Evolutionary conservation across 1,140 invertebrate genomes (phyloP).

Genomic region (Drosophila arawakana): DNA sequence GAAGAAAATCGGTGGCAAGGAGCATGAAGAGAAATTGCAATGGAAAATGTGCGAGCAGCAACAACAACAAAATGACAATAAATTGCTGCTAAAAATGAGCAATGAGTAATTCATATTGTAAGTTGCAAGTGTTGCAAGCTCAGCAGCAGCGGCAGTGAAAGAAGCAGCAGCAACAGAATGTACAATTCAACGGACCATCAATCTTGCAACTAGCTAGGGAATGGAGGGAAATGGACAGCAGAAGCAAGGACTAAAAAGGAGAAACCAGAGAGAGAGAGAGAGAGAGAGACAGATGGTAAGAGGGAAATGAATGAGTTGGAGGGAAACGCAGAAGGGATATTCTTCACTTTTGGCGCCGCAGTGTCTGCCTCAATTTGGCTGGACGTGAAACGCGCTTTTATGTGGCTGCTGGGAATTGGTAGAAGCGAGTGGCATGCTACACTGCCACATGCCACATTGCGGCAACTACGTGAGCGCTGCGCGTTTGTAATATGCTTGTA

Average conservation of each 20-base stretch:
- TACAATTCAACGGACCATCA: conserved; percentile 79
- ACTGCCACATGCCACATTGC: conserved; percentile 22
- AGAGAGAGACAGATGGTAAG: neutral
- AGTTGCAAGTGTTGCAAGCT: conserved; percentile 55
- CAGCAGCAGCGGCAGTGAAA: neutral
- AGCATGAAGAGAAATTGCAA: conserved; percentile 51
- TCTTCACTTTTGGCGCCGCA: conserved; percentile 60
- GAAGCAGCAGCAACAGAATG: conserved; percentile 35
- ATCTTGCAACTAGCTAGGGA: conserved; percentile 63
- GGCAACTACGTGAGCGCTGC: conserved; percentile 54
- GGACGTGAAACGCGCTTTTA: conserved; percentile 79
- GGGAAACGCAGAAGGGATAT: neutral
- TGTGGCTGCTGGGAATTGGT: conserved; percentile 71
- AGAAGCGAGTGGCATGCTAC: neutral
- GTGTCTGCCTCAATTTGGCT: conserved; percentile 78
- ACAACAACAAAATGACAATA: conserved; percentile 70
- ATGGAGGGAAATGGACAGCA: neutral
- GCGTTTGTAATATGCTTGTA: conserved; percentile 81
- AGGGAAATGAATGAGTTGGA: neutral
- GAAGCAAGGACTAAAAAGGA: neutral
- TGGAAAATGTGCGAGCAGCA: conserved; percentile 32
- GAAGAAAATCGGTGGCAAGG: neutral
- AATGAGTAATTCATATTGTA: conserved; percentile 81
- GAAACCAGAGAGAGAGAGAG: neutral
- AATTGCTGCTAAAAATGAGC: conserved; percentile 81